Conservation (phyloP, 2,797 vertebrate species). For the Okamejei kenojei region DNA sequence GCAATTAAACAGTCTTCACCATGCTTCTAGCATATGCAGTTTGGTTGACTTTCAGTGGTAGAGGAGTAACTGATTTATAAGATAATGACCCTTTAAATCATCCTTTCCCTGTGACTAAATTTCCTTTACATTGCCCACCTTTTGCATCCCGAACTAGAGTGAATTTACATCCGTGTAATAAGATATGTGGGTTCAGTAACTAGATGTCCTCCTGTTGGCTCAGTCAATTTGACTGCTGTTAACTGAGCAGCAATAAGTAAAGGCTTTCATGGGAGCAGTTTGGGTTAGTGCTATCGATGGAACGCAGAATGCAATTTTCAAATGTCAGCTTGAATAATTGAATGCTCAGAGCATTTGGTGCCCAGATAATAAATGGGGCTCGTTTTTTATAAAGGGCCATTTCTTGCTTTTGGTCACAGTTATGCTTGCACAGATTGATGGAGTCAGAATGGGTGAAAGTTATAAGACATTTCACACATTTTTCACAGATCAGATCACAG, state of each 20-base stretch:
- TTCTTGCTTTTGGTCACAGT: not conserved
- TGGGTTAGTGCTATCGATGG: not conserved
- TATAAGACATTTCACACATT: not conserved
- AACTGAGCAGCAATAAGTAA: not conserved
- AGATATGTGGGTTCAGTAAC: not conserved
- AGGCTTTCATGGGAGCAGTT: not conserved
- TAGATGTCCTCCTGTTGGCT: too few species aligned
- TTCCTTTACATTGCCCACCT: not conserved
- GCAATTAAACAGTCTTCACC: too few species aligned
- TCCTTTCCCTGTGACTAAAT: not conserved
- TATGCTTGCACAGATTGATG: not conserved
- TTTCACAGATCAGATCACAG: not conserved
- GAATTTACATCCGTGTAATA: not conserved
- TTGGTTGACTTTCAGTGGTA: not conserved
- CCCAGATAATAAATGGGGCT: slow-evolving; percentile 10
- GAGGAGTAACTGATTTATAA: not conserved
- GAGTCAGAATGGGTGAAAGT: not conserved
- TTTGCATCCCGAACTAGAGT: not conserved
- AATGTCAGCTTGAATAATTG: slow-evolving; percentile 34
- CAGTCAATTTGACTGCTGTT: not conserved
- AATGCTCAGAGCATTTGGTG: not conserved
- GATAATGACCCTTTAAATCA: not conserved
- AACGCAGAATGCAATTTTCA: slow-evolving; percentile 29
- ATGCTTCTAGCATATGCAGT: too few species aligned
- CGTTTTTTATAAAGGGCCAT: not conserved